Evolutionary conservation across 2,797 vertebrate species (phyloP).

Genomic region (Falco biarmicus): DNA sequence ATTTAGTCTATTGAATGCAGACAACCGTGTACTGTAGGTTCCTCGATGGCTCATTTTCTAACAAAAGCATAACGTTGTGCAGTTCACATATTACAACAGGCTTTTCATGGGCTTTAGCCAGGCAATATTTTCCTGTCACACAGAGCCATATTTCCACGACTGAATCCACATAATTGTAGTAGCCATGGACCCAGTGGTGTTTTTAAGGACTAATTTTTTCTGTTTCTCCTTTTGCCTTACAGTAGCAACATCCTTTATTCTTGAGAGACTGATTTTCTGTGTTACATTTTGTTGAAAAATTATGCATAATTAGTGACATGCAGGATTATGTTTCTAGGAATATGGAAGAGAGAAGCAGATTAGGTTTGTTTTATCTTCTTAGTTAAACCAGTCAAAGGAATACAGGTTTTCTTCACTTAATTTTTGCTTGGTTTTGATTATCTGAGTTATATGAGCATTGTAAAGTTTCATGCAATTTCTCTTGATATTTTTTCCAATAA

Average conservation of each 20-base stretch:
- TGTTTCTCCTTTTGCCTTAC: neutral
- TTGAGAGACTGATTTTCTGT: neutral
- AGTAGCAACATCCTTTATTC: neutral
- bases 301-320: neutral
- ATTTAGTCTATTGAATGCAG: constrained; percentile 38
- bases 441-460: neutral
- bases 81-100: neutral
- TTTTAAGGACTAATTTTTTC: constrained; percentile 36
- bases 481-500: neutral
- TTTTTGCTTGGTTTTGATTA: neutral
- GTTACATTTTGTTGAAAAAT: neutral
- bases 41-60: constrained; percentile 36
- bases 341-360: neutral
- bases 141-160: neutral
- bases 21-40: neutral
- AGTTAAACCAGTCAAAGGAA: neutral
- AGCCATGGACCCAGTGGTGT: neutral
- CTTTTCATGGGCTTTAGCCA: neutral
- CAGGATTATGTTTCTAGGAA: neutral
- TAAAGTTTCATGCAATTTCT: neutral
- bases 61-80: neutral
- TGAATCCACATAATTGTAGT: neutral
- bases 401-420: neutral
- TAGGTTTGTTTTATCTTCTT: neutral
- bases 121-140: neutral